Evolutionary conservation across 2,797 vertebrate species (phyloP).

Genomic region (Helostoma temminkii): DNA sequence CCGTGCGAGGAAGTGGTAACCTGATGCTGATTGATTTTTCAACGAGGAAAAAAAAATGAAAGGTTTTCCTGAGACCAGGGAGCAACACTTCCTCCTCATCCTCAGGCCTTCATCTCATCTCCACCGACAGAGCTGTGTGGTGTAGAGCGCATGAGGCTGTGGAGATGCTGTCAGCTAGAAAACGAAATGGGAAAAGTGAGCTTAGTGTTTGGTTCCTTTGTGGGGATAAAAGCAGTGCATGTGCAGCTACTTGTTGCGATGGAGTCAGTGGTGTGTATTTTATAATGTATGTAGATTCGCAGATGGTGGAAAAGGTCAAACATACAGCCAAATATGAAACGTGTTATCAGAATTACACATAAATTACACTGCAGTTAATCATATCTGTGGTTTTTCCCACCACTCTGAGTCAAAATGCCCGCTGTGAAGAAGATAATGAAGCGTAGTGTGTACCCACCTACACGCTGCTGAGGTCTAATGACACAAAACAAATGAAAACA

Average conservation of each 20-base stretch:
- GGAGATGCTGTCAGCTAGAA: slow-evolving; percentile 57
- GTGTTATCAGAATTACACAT: too few relatives aligned
- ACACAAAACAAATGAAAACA: background rate
- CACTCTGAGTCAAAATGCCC: background rate
- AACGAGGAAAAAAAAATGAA: slow-evolving; percentile 2
- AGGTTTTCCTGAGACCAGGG: slow-evolving; percentile 31
- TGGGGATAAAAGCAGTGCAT: background rate
- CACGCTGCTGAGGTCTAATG: background rate
- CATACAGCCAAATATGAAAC: too few relatives aligned
- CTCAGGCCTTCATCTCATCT: slow-evolving; percentile 47
- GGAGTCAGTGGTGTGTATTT: background rate
- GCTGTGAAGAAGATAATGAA: background rate
- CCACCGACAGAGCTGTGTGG: slow-evolving; percentile 34
- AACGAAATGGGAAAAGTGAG: slow-evolving; percentile 13
- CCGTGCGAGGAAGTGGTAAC: slow-evolving; percentile 29
- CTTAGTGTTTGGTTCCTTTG: slow-evolving; percentile 8
- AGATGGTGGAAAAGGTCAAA: background rate
- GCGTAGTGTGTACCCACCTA: background rate
- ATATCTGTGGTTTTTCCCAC: background rate
- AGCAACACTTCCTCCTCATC: slow-evolving; percentile 40
- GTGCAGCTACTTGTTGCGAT: slow-evolving; percentile 12
- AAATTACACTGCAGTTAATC: too few relatives aligned
- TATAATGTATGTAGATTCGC: too few relatives aligned
- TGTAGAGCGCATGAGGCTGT: slow-evolving; percentile 36
- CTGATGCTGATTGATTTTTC: slow-evolving; percentile 56